Evolutionary conservation across 2,113 vertebrate species (phyloP), one percentile per base, ranked within the genome.

Genomic region (Galemys pyrenaicus): DNA sequence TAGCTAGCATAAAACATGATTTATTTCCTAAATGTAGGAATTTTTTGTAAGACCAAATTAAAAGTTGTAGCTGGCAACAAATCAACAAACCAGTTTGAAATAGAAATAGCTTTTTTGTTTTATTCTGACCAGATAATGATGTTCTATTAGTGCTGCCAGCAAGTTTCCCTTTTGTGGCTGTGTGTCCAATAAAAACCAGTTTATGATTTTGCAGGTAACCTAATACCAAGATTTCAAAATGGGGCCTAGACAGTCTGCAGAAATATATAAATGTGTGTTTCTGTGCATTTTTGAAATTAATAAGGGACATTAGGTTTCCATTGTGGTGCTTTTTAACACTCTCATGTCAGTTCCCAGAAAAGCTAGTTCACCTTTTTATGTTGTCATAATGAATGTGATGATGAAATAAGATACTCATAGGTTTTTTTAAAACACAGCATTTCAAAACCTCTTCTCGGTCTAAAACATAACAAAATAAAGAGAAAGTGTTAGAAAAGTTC

Each of bases 21-120:
- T 85, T 80, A 88, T 74, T 94, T 89, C 20, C 35, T 82, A 84
- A 89, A 67, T 94, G 32, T 68, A 58, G 46, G 30, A 87, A 65
- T 51, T 83, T 90, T 96, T n/a, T 67, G 17, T 58, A 83, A 75
- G 54, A 92, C 24, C 20, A 94, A 46, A n/a, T 82, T 74, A 9
- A n/a, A 75, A n/a, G 22, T 75, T n/a, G 15, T 10, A 70, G n/a
- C 6, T 19, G 62, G 39, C 62, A 71, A 37, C 5, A 79, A 71
- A 89, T 12, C 24, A 51, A 82, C 24, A 20, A 60, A 79, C 26
- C 7, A 3, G 15, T 77, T 77, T 60, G 75, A 91, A 87, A 74
- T 7, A 35, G 89, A 77, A 70, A 15, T 67, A 44, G 3, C 51
- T 12, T 30, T 7, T 15, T 17, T 41, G 39, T 81, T 87, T 86